Conservation (phyloP, 2,888 invertebrate genomes). For the Platycheirus rosarum region DNA sequence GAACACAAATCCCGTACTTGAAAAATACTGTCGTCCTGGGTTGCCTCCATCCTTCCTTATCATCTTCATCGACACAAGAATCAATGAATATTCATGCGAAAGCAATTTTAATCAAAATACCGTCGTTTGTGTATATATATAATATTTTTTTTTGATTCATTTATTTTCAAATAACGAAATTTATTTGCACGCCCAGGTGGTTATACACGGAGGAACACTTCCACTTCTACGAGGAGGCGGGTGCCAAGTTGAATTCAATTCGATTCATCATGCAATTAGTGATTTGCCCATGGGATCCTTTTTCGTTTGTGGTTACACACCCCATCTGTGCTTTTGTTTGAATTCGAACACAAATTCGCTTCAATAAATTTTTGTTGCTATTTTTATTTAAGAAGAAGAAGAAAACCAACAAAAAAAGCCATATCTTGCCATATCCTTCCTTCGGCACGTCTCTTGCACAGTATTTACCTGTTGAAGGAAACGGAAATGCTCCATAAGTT, state of each 20-base stretch:
- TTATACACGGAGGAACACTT: background rate
- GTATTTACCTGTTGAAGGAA: slow-evolving; percentile 42
- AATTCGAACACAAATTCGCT: slow-evolving; percentile 39
- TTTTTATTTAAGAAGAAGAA: background rate
- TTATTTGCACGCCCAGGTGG: slow-evolving; percentile 27
- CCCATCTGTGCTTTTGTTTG: slow-evolving; percentile 30
- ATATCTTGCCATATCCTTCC: slow-evolving; percentile 24
- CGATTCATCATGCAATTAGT: slow-evolving; percentile 38
- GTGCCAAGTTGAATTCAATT: slow-evolving; percentile 16
- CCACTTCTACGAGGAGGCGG: background rate
- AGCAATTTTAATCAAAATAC: slow-evolving; percentile 61
- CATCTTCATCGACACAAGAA: slow-evolving; percentile 10
- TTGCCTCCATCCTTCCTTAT: background rate
- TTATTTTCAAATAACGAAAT: slow-evolving; percentile 46
- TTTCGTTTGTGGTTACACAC: slow-evolving; percentile 35
- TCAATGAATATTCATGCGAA: slow-evolving; percentile 65
- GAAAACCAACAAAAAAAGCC: background rate
- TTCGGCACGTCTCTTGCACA: slow-evolving; percentile 16
- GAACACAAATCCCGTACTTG: slow-evolving; percentile 8
- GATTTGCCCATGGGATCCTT: slow-evolving; percentile 7
- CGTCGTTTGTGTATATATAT: slow-evolving; percentile 44
- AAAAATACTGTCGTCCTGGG: background rate
- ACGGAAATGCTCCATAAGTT: background rate
- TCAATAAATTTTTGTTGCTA: slow-evolving; percentile 46
- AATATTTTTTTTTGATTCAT: slow-evolving; percentile 13